phyloP scores from a whole-genome alignment of 2,797 vertebrate species.

The Apodemus agrarius region DNA sequence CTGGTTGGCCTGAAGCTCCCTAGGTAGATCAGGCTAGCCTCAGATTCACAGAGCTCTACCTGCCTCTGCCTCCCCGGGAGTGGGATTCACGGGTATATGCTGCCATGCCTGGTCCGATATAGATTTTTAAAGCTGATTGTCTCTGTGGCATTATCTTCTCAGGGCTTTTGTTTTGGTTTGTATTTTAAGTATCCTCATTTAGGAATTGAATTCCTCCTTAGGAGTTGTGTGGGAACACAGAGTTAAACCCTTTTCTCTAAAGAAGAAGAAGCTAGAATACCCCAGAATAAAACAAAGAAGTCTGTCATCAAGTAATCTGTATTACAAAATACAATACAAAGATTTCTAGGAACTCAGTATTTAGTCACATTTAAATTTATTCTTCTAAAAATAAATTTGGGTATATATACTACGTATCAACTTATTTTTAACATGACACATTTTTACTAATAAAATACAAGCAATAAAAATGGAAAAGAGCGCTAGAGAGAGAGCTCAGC shows the following conservation, averaged over 20 bases:
- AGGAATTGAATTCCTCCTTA: not conserved
- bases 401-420: not conserved
- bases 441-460: conserved; percentile 1
- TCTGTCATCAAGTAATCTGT: not conserved
- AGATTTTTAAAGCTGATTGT: not conserved
- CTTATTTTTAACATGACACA: conserved; percentile 29
- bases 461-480: conserved; percentile 2
- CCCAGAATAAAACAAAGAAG: not conserved
- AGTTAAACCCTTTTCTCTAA: conserved; percentile 4
- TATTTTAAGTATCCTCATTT: not conserved
- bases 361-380: conserved; percentile 28
- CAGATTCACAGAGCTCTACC: not conserved
- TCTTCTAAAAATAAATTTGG: conserved; percentile 7
- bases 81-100: not conserved
- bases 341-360: conserved; percentile 14
- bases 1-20: not conserved
- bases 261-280: not conserved
- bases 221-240: conserved; percentile 31
- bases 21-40: not conserved
- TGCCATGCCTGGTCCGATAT: not conserved
- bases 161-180: not conserved
- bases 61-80: not conserved
- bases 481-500: not conserved
- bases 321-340: not conserved
- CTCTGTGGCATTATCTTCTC: not conserved